phyloP scores from a whole-genome alignment of 2,888 invertebrate species.

The Ectemnius lituratus region DNA sequence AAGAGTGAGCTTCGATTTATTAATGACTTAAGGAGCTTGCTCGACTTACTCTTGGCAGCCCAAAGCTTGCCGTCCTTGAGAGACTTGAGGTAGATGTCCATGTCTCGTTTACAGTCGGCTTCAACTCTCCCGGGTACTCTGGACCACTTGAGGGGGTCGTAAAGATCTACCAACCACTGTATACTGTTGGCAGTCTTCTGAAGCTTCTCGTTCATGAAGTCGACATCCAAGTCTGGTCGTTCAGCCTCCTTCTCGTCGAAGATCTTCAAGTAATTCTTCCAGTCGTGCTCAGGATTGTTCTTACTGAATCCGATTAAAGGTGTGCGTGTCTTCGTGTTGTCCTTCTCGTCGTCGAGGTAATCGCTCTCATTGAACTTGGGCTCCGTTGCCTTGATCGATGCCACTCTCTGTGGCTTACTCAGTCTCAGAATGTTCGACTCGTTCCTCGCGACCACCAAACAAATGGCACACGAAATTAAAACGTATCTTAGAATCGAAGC shows the following conservation, averaged over 20 bases:
- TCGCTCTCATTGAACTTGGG: constrained; percentile 49
- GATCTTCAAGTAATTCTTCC: constrained; percentile 69
- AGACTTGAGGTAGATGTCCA: constrained; percentile 81
- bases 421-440: constrained; percentile 66
- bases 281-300: constrained; percentile 74
- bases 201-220: constrained; percentile 72
- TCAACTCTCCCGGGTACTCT: constrained; percentile 80
- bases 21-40: background rate
- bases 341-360: constrained; percentile 23
- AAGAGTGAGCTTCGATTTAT: too few relatives aligned
- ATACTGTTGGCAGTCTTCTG: constrained; percentile 76
- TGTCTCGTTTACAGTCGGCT: constrained; percentile 80
- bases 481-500: background rate
- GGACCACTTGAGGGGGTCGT: constrained; percentile 83
- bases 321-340: constrained; percentile 33
- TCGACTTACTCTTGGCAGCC: constrained; percentile 88
- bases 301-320: constrained; percentile 66
- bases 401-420: constrained; percentile 53
- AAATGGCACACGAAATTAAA: constrained; percentile 1
- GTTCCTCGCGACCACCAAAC: constrained; percentile 36
- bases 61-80: constrained; percentile 82
- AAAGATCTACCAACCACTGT: constrained; percentile 83
- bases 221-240: constrained; percentile 66
- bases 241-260: constrained; percentile 56
- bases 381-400: constrained; percentile 21